Conservation (phyloP, 2,888 invertebrate species). For the Sinotaia quadrata region DNA sequence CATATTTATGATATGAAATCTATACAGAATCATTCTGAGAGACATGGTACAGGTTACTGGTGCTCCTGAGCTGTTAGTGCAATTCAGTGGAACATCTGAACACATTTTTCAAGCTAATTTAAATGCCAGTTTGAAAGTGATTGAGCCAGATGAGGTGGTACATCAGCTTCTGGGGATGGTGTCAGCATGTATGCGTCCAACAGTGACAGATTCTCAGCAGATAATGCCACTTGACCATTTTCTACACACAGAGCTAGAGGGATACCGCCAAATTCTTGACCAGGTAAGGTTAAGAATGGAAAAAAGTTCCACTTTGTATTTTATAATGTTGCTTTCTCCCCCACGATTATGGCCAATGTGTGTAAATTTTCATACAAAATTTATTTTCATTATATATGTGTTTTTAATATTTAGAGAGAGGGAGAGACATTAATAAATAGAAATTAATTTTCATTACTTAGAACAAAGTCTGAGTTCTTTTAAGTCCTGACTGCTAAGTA, state of each 20-base stretch:
- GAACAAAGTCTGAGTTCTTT: too few species aligned
- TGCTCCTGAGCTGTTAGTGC: constrained; percentile 59
- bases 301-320: not conserved
- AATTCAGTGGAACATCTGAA: constrained; percentile 36
- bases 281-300: constrained; percentile 31
- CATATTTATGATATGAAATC: too few species aligned
- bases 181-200: constrained; percentile 52
- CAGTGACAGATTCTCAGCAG: constrained; percentile 55
- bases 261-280: constrained; percentile 48
- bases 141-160: constrained; percentile 29
- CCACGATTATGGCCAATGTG: not conserved
- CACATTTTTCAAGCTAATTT: constrained; percentile 3
- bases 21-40: constrained; percentile 53
- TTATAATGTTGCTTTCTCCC: not conserved
- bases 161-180: constrained; percentile 45
- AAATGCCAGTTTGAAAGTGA: not conserved
- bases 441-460: too few species aligned
- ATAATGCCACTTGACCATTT: constrained; percentile 64
- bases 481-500: too few species aligned
- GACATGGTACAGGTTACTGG: constrained; percentile 62
- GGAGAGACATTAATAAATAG: too few species aligned
- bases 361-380: not conserved
- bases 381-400: too few species aligned
- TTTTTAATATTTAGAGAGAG: too few species aligned
- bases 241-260: constrained; percentile 58